Evolutionary conservation across 2,113 vertebrate genomes (phyloP).

Genomic region (Malaclemys terrapin): DNA sequence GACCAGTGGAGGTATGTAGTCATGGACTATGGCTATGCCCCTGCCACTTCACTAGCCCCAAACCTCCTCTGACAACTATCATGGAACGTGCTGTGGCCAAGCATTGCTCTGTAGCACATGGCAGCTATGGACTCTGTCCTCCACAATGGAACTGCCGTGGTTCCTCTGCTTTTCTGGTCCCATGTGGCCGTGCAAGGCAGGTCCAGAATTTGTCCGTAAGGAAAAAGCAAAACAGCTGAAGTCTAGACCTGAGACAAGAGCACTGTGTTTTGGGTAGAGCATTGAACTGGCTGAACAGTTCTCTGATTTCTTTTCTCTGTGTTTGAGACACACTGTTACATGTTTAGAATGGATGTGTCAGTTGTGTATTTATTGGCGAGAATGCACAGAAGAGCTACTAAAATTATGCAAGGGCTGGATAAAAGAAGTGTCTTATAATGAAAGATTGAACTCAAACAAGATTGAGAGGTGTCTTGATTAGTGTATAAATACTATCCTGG

Average conservation of each 20-base stretch:
- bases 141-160: neutral
- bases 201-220: neutral
- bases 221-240: neutral
- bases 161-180: neutral
- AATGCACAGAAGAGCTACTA: neutral
- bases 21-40: neutral
- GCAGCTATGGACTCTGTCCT: neutral
- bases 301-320: neutral
- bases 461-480: neutral
- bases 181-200: neutral
- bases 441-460: neutral
- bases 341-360: accelerated
- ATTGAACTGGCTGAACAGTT: neutral
- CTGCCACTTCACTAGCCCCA: neutral
- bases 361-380: neutral
- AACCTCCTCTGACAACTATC: neutral
- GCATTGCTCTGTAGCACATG: accelerated
- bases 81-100: neutral
- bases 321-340: neutral
- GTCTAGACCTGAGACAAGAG: neutral
- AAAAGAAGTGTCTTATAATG: no score
- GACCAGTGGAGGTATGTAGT: accelerated
- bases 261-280: neutral
- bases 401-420: neutral
- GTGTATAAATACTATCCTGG: neutral